phyloP scores from a whole-genome alignment of 2,113 vertebrate genomes.

The Phocoena phocoena region DNA sequence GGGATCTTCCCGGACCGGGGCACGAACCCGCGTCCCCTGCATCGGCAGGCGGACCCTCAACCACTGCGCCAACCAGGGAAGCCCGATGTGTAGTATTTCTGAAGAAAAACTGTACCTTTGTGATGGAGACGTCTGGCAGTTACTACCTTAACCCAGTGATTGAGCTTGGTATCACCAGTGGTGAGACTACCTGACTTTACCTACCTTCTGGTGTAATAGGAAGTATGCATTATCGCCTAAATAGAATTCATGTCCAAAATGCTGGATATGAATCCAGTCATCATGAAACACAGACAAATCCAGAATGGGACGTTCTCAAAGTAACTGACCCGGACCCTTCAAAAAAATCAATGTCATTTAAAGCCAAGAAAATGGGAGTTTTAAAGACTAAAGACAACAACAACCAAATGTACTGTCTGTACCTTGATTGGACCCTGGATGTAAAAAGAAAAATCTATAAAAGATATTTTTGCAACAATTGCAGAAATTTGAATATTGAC shows the following conservation, averaged over 20 bases:
- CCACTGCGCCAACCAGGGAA: too few species aligned
- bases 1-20: too few species aligned
- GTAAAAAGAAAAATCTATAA: neutral
- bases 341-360: neutral
- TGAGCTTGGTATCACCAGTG: neutral
- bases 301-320: neutral
- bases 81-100: neutral
- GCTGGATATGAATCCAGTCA: neutral
- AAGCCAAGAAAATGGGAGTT: neutral
- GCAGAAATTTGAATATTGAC: neutral
- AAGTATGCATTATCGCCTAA: neutral
- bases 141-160: neutral
- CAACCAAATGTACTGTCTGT: neutral
- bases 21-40: too few species aligned
- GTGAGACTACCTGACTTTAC: neutral
- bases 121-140: neutral
- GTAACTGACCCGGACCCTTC: neutral
- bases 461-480: neutral
- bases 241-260: neutral
- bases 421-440: neutral
- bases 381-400: neutral
- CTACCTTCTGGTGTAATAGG: neutral
- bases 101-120: neutral
- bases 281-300: neutral
- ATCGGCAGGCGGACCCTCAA: too few species aligned